Percentiles rank a stretch among this genome's conserved stretches.
These are phyloP conservation scores for Colletes latitarsis DNA, from an alignment of 1,140 invertebrate species.

Conservation along the genomic window DNA sequence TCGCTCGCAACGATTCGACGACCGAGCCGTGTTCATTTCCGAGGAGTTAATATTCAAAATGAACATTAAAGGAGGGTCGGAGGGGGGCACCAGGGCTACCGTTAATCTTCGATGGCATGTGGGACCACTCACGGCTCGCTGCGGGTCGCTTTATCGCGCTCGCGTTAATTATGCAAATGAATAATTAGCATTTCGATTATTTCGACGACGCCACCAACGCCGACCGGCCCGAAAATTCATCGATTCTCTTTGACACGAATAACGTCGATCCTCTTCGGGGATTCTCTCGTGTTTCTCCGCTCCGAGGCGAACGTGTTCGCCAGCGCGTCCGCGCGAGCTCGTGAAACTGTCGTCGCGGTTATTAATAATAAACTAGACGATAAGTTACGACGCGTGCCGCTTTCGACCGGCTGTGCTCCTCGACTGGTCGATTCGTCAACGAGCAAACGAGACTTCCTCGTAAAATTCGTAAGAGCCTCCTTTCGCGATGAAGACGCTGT, in stretches of 20 bases:
- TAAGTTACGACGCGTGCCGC: constrained; percentile 44
- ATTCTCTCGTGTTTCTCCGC: neutral
- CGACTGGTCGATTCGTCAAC: neutral
- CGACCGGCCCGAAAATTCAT: constrained; percentile 42
- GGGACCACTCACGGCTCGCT: constrained; percentile 58
- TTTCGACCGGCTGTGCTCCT: neutral
- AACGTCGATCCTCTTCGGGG: neutral
- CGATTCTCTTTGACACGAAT: neutral
- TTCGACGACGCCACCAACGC: constrained; percentile 59
- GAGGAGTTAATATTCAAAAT: constrained; percentile 75
- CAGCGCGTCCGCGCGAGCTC: neutral
- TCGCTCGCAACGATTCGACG: constrained; percentile 54
- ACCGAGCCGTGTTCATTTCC: constrained; percentile 53
- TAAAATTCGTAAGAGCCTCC: constrained; percentile 28
- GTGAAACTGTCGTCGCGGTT: constrained; percentile 38
- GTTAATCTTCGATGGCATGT: constrained; percentile 73
- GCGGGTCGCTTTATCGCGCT: constrained; percentile 67
- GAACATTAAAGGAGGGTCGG: constrained; percentile 62
- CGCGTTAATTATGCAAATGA: constrained; percentile 78
- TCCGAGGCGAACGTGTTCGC: neutral
- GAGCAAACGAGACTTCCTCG: constrained; percentile 4
- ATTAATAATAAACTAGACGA: constrained; percentile 60
- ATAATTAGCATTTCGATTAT: constrained; percentile 79
- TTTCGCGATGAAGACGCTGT: constrained; percentile 51
- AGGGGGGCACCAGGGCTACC: constrained; percentile 57